Evolutionary conservation across 2,113 vertebrate species (phyloP), one percentile per base, ranked within the genome.

Genomic region (Tachuris rubrigastra): DNA sequence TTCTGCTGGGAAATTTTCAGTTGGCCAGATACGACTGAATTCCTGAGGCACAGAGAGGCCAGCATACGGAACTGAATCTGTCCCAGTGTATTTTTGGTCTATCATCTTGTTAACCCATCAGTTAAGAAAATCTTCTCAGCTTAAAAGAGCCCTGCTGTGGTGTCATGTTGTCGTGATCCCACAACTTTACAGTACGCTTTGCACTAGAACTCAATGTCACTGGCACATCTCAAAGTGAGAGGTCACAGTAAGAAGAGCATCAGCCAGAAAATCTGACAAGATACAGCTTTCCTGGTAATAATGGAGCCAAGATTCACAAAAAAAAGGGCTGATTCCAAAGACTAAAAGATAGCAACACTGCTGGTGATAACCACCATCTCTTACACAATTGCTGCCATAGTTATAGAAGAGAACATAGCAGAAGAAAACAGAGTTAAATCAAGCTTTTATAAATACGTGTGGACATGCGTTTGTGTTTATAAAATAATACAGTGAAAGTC

Each of bases 241-340:
- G 97, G 97, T 97, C 97, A 95, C 88, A 86, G 87, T 47, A 90
- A 82, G 93, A 83, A 93, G 73, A 85, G 63, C 83, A 96, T 91
- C 76, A 80, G 97, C 95, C 97, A 97, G 96, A 73, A 88, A 95
- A 93, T 96, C 69, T 97, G 97, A 97, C 50, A 96, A 96, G 88
- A 94, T 87, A 95, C 97, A 97, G 96, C 95, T 94, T 97, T 96
- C 90, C 69, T 93, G 55, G 66, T 6, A 6, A 23, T 93, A 59
- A 52, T 63, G 15, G 66, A 96, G 93, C 95, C 96, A 96, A 95
- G 69, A 88, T 86, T 95, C 0, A 14, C 19, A 76, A 56, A 81
- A n/a, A 87, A 65, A 67, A 66, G n/a, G 52, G 28, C 85, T 90
- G 59, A 81, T 95, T 87, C 69, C 93, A 62, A 85, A 73, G 65